Conservation (phyloP, 2,888 invertebrate genomes). For the Cistogaster globosa region DNA sequence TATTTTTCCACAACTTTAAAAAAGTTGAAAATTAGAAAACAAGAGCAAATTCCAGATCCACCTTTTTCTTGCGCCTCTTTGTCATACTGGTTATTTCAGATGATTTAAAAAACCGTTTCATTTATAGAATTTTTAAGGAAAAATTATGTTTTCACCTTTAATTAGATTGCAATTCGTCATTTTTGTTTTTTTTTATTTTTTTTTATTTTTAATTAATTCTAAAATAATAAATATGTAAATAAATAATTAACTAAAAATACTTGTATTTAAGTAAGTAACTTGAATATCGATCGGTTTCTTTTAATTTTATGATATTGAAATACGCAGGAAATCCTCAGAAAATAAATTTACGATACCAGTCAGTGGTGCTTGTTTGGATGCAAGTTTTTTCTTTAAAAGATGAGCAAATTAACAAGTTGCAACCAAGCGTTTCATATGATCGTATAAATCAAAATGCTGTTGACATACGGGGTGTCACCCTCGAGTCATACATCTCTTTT, state of each 20-base stretch:
- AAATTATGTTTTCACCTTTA: too few relatives aligned
- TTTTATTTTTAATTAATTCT: too few relatives aligned
- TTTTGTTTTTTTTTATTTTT: too few relatives aligned
- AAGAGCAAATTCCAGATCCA: too few relatives aligned
- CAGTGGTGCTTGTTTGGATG: conserved; percentile 1
- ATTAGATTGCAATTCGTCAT: too few relatives aligned
- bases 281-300: conserved; percentile 6
- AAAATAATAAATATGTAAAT: too few relatives aligned
- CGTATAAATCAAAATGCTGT: conserved; percentile 82
- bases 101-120: too few relatives aligned
- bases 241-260: neutral
- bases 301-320: conserved; percentile 26
- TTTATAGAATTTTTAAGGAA: too few relatives aligned
- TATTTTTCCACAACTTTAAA: too few relatives aligned
- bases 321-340: conserved; percentile 54
- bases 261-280: neutral
- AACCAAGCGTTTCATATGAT: conserved; percentile 82
- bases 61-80: too few relatives aligned
- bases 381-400: conserved; percentile 37
- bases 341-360: conserved; percentile 17
- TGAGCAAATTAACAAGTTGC: conserved; percentile 81
- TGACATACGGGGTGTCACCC: conserved; percentile 79
- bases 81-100: too few relatives aligned
- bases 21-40: too few relatives aligned
- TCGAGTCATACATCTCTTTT: conserved; percentile 72